Base-by-base conservation (phyloP, 2,113 vertebrate species). In the Salvelinus alpinus region DNA sequence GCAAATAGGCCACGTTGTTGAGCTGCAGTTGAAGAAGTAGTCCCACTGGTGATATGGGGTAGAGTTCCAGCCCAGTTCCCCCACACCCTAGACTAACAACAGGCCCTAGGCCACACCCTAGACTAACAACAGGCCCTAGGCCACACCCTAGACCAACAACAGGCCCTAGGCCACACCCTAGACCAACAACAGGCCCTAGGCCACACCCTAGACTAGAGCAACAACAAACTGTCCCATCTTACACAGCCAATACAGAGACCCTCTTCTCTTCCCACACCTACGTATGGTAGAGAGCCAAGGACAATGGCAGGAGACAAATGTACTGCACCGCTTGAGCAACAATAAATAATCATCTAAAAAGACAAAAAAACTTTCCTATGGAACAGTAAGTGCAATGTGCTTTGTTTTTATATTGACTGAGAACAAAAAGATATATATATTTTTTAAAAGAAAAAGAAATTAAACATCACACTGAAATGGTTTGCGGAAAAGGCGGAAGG, bases 391-490 rank as follows among this genome's bases (percentile, higher is more conserved):
- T 93, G 94, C 92, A 94, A 94, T 94, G 94, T 94, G 94, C 92
- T 94, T 94, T 91, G 90, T 94, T 94, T 94, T 94, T 94, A 94
- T 94, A 94, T 94, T 93, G 93, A 94, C 92, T 94, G 91, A 94
- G 92, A 94, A 94, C 94, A 94, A 93, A 54, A 94, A 93, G 89
- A 93, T 94, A 94, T 94, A 88, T 88, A 94, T 94, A 94, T 94
- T 94, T 94, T 54, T 94, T 92, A 66, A 94, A 93, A 18, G 51
- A 54, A 94, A 94, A 94, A 92, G 80, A 93, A 94, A 91, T 91
- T 90, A 94, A 94, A 93, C 85, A 89, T 94, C 91, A 94, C 91
- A 93, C 91, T 93, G 91, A 93, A 94, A 92, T 89, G 89, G 92
- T 94, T 93, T 90, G 92, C 88, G 72, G 89, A 92, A 54, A 88